Conservation (phyloP, 2,888 invertebrate species). For the Heliconius cydno region DNA sequence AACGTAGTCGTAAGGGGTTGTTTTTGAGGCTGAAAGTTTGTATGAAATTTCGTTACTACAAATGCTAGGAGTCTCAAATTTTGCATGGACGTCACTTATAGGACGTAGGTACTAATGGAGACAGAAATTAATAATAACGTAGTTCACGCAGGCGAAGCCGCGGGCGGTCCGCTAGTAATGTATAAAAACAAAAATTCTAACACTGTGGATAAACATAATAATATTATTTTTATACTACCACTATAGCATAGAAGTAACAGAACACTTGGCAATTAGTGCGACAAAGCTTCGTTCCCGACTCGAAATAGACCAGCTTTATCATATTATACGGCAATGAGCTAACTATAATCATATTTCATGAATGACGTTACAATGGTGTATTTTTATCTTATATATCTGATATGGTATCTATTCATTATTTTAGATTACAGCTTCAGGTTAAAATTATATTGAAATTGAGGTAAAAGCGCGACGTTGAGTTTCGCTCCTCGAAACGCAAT, state of each 20-base stretch:
- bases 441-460: constrained; percentile 5
- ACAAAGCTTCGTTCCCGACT: constrained; percentile 11
- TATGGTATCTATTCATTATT: constrained; percentile 13
- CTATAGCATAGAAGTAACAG: constrained; percentile 8
- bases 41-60: no score
- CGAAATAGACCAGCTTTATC: constrained; percentile 17
- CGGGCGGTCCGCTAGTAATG: no score
- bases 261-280: constrained; percentile 15
- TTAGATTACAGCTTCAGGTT: constrained; percentile 14
- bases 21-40: no score
- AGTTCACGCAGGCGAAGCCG: no score
- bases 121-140: no score
- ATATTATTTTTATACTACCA: background rate
- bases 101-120: no score
- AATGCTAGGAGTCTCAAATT: no score
- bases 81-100: no score
- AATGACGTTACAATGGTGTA: background rate
- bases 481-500: background rate
- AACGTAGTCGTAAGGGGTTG: no score
- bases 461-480: background rate
- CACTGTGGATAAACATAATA: background rate
- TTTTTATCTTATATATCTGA: constrained; percentile 3
- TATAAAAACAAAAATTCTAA: background rate
- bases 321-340: constrained; percentile 8
- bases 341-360: constrained; percentile 19